Evolutionary conservation across 2,888 invertebrate genomes (phyloP), one percentile per base, ranked within the genome.

Genomic region (Drosophila fungiperda): DNA sequence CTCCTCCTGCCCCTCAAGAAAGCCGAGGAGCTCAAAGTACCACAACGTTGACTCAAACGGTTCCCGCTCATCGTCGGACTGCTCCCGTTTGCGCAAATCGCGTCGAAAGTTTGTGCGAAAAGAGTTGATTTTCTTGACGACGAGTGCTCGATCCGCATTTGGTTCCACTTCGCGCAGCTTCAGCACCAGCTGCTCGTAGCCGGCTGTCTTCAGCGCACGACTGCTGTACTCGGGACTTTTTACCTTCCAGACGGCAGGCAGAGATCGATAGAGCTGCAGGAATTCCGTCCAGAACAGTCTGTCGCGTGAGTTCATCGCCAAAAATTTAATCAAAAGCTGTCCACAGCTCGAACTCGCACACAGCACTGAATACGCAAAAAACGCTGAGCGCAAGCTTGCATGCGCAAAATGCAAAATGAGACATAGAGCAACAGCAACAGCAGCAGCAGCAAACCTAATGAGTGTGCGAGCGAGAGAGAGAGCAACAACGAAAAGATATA

Each of bases 131-230:
- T 82, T 82, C 54, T 76, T 76, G 0, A 82, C 69, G 4, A 82
- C 82, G 23, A 63, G 36, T 2, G 62, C 40, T 0, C 82, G 79
- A 68, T 77, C 65, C 8, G 84, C 82, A 9, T 66, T 42, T 9
- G 82, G 84, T 52, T 82, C 82, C 15, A 82, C 82, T n/a, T 82
- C 82, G 1, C 64, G 64, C 40, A 82, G 40, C 58, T 82, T 82
- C 4, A n/a, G 32, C 54, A 68, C 83, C 59, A 82, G 53, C 66
- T 76, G 68, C 36, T 73, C 78, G 11, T 82, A 82, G 8, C 73
- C 81, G 12, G 70, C 78, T 0, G 70, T 55, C 15, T 82, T 82
- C 4, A 82, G 26, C 0, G 62, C 53, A 1, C 82, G 73, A 12
- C 74, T 69, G 50, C 77, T 71, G 57, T 83, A 82, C 48, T 84